phyloP scores from a whole-genome alignment of 2,113 vertebrate species.

The Otus sunia region DNA sequence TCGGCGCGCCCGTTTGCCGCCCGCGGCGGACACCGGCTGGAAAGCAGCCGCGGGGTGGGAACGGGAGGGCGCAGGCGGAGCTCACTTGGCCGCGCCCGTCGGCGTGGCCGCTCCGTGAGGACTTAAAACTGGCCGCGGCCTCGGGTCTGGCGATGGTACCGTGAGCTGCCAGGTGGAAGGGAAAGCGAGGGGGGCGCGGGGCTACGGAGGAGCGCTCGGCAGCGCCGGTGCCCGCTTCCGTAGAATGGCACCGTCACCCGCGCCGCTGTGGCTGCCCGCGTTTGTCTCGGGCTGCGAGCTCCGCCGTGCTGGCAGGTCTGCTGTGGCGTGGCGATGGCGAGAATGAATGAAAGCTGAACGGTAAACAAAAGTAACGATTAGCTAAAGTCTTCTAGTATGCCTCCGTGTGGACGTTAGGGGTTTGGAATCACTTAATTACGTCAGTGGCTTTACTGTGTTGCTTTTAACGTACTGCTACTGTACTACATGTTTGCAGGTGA shows the following conservation, averaged over 20 bases:
- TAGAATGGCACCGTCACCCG: fast-evolving
- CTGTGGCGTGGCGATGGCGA: fast-evolving
- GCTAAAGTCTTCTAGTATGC: fast-evolving
- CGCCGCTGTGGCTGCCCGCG: too few species aligned
- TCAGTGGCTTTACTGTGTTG: fast-evolving
- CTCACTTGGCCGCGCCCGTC: background rate
- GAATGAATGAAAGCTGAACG: background rate
- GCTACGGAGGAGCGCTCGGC: background rate
- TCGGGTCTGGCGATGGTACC: background rate
- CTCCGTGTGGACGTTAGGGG: background rate
- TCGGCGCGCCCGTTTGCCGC: too few species aligned
- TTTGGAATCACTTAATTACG: fast-evolving
- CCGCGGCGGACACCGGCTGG: background rate
- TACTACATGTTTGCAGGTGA: fast-evolving
- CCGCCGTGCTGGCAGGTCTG: fast-evolving
- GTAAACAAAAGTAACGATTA: background rate
- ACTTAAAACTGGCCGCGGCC: background rate
- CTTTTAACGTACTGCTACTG: background rate
- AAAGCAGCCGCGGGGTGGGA: too few species aligned
- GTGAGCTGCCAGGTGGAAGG: too few species aligned
- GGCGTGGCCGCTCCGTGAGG: background rate
- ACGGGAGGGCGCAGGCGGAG: background rate
- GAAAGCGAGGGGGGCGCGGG: fast-evolving
- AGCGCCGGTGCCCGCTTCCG: fast-evolving
- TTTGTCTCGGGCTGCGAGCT: background rate